phyloP scores from a whole-genome alignment of 2,888 invertebrate species.

The Lithophane socia region DNA sequence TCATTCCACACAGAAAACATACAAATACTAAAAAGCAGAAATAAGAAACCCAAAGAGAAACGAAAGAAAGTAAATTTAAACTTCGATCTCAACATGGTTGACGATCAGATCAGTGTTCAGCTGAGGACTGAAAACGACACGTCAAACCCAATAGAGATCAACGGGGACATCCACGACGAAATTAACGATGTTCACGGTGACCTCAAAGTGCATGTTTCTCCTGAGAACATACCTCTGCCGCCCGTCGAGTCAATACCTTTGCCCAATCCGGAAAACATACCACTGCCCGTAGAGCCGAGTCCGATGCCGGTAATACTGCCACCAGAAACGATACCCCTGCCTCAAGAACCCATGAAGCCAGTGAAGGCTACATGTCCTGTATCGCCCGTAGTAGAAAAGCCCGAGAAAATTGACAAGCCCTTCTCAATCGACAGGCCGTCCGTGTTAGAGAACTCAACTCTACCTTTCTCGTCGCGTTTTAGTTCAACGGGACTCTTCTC shows the following conservation, averaged over 20 bases:
- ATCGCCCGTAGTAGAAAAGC: conserved; percentile 63
- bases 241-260: conserved; percentile 87
- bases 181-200: conserved; percentile 75
- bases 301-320: conserved; percentile 79
- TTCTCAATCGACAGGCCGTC: conserved; percentile 75
- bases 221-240: conserved; percentile 84
- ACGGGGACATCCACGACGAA: conserved; percentile 84
- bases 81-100: conserved; percentile 89
- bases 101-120: conserved; percentile 88
- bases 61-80: conserved; percentile 90
- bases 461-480: conserved; percentile 83
- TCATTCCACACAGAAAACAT: conserved; percentile 92
- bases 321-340: conserved; percentile 84
- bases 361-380: conserved; percentile 59
- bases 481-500: conserved; percentile 86
- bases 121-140: conserved; percentile 82
- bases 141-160: conserved; percentile 76
- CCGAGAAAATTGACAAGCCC: conserved; percentile 70
- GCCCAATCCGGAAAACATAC: conserved; percentile 84
- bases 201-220: conserved; percentile 78
- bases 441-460: conserved; percentile 76
- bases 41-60: conserved; percentile 90
- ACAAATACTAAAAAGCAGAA: conserved; percentile 90
- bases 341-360: conserved; percentile 82
- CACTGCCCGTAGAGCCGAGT: conserved; percentile 82